A percentile compares a stretch with the other conserved stretches of the same genome.
Evolutionary conservation across 2,888 invertebrate genomes (phyloP).

Genomic region (Eudasyphora cyanicolor): DNA sequence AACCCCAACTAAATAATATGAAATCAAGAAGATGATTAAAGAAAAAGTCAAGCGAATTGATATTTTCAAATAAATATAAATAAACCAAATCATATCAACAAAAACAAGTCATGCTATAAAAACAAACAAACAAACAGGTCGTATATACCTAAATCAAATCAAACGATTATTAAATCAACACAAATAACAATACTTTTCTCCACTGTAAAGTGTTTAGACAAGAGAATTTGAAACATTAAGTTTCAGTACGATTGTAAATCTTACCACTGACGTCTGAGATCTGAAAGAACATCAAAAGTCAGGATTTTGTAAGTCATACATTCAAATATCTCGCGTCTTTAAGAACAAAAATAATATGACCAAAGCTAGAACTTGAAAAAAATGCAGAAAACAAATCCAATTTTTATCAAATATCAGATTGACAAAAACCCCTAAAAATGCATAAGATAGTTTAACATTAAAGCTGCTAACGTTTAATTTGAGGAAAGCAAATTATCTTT

Average conservation of each 20-base stretch:
- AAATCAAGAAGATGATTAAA: conserved; percentile 41
- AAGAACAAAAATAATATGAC: conserved; percentile 3
- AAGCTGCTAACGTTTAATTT: too few relatives aligned
- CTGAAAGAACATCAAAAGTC: too few relatives aligned
- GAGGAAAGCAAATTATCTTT: too few relatives aligned
- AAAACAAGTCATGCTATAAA: conserved; percentile 4
- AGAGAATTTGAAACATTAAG: too few relatives aligned
- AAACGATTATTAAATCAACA: not conserved
- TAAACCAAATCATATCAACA: conserved; percentile 17
- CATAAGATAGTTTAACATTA: too few relatives aligned
- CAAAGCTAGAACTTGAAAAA: not conserved
- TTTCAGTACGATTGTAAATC: too few relatives aligned
- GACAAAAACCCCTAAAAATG: too few relatives aligned
- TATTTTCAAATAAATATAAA: not conserved
- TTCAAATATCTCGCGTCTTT: not conserved
- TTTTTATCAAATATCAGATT: too few relatives aligned
- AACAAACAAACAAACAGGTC: not conserved
- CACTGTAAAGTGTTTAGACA: too few relatives aligned
- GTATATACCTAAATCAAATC: not conserved
- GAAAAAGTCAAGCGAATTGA: conserved; percentile 18
- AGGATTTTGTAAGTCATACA: too few relatives aligned
- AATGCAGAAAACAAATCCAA: not conserved
- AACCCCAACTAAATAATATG: conserved; percentile 23
- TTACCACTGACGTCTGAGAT: too few relatives aligned
- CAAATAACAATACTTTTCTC: not conserved